phyloP scores from a whole-genome alignment of 1,140 invertebrate species.

The Zaprionus tsacasi region DNA sequence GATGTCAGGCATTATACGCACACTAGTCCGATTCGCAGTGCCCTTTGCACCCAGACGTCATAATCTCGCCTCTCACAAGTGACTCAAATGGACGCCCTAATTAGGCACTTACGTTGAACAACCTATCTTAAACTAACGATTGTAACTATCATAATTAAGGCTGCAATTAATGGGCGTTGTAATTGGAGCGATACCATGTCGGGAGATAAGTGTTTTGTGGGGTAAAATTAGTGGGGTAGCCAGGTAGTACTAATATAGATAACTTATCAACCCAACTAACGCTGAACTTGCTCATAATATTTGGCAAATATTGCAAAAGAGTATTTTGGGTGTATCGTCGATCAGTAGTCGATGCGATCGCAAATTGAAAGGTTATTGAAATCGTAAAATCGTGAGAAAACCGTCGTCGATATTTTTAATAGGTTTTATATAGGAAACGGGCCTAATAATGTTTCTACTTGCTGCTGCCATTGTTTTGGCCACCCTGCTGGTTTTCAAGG shows the following conservation, averaged over 20 bases:
- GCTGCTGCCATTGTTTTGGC: constrained; percentile 63
- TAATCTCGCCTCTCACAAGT: constrained; percentile 1
- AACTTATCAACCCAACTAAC: constrained; percentile 54
- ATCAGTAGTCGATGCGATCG: constrained; percentile 41
- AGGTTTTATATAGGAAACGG: background rate
- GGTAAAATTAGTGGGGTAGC: constrained; percentile 30
- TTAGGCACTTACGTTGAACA: constrained; percentile 21
- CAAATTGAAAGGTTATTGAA: constrained; percentile 33
- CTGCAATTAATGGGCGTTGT: constrained; percentile 31
- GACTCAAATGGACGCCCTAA: constrained; percentile 47
- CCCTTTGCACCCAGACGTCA: constrained; percentile 61
- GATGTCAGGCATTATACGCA: too few species aligned
- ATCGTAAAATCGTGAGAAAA: background rate
- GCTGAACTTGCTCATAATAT: constrained; percentile 8
- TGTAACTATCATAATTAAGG: constrained; percentile 11
- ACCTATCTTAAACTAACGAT: constrained; percentile 2
- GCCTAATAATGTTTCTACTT: constrained; percentile 65
- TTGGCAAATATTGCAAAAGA: constrained; percentile 32
- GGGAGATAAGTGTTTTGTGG: constrained; percentile 16
- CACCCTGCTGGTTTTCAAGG: constrained; percentile 73
- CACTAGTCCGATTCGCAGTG: background rate
- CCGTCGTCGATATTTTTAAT: too few species aligned
- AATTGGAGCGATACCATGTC: constrained; percentile 24
- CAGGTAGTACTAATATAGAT: constrained; percentile 36
- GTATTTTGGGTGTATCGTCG: constrained; percentile 6